Base-by-base conservation (phyloP, 2,888 invertebrate species). In the Campoletis raptor region DNA sequence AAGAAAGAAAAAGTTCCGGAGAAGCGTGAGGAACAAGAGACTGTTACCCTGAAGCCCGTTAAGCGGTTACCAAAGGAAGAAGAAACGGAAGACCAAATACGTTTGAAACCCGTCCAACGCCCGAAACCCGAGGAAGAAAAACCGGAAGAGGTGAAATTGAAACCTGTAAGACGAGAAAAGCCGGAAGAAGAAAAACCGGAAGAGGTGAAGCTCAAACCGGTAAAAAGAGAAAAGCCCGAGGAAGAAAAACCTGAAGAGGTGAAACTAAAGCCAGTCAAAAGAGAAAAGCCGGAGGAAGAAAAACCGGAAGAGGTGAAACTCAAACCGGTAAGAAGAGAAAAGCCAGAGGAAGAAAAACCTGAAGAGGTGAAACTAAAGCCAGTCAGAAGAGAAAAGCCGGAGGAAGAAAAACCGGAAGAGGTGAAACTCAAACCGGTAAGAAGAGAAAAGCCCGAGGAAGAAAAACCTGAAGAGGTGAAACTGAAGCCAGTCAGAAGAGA, bases 151-250 rank as follows among this genome's bases (percentile, higher is more conserved):
- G 79, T 92, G 0, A 89, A 88, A 36, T 64, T 94, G 2, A 93
- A 94, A 85, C 93, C 94, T 0, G 52, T 91, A 0, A 94, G 95
- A 69, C 45, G 85, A 7, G 42, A n/a, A 37, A 87, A 88, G 42
- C 81, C 88, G 2, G 64, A 93, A 96, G 85, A 95, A 95, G 92
- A 87, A 78, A 89, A 87, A 21, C 90, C 91, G 54, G 86, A 92
- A 18, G 88, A 89, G 54, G 79, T 88, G 0, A 85, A 81, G 36
- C 73, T 88, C 2, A 88, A 90, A 57, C 88, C 89, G 0, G 12
- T 88, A 1, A 70, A 52, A 36, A 18, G 78, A 2, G 76, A 67
- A 86, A 83, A 86, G 80, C 83, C 87, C 2, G 85, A 91, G 37
- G 89, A 90, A 21, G 86, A 80, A n/a, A 89, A 89, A 10, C 80